A percentile compares a stretch with the other conserved stretches of the same genome.
phyloP scores from a whole-genome alignment of 2,113 vertebrate genomes.

The Tachysurus fulvidraco region DNA sequence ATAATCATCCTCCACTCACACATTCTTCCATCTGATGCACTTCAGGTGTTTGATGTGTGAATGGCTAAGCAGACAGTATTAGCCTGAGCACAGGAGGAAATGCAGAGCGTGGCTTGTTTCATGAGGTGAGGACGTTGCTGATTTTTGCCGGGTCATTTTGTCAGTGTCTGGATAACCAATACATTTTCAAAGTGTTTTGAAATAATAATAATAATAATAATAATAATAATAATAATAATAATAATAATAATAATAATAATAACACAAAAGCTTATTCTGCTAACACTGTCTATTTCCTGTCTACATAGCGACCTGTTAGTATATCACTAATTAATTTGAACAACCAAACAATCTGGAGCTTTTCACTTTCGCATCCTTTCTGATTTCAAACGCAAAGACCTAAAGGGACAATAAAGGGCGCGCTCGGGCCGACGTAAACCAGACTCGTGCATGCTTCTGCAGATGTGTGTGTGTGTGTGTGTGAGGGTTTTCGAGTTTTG shows the following conservation, averaged over 20 bases:
- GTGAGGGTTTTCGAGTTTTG: constrained; percentile 81
- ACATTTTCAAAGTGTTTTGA: neutral
- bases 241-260: no score
- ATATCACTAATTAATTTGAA: neutral
- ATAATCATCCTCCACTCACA: constrained; percentile 16
- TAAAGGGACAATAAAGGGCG: neutral
- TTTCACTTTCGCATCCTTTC: neutral
- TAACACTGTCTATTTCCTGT: constrained; percentile 1
- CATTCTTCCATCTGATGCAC: constrained; percentile 8
- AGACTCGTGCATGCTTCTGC: neutral
- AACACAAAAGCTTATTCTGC: neutral
- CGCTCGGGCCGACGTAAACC: neutral
- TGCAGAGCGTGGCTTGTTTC: constrained; percentile 53
- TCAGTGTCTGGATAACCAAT: constrained; percentile 30
- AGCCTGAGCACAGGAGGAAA: constrained; percentile 66
- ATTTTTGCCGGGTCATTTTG: constrained; percentile 16
- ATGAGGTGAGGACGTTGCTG: neutral
- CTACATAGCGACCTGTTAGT: neutral
- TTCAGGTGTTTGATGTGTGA: constrained; percentile 11
- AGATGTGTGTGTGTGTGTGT: constrained; percentile 24
- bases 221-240: no score
- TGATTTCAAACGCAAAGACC: constrained; percentile 3
- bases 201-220: no score
- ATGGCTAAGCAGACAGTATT: constrained; percentile 51
- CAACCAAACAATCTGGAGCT: neutral